Evolutionary conservation across 1,140 invertebrate genomes (phyloP), one percentile per base, ranked within the genome.

Genomic region (Aphelenchoides fujianensis): DNA sequence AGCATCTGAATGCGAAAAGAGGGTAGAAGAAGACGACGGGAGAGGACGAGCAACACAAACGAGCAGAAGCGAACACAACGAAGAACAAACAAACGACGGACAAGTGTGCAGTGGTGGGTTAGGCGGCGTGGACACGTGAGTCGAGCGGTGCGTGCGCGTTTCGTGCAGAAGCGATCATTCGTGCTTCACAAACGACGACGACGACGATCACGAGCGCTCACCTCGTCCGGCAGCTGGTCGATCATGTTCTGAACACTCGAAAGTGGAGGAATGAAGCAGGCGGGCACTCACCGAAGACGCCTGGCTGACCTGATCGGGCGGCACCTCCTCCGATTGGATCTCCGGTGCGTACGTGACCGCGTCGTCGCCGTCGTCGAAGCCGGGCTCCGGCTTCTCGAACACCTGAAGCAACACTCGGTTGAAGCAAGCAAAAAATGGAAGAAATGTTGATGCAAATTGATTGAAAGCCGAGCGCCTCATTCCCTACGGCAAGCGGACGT

Each of bases 251-350:
- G n/a, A n/a, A n/a, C n/a, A n/a, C n/a, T n/a, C n/a, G n/a, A n/a
- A n/a, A n/a, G n/a, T n/a, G n/a, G n/a, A n/a, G n/a, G n/a, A n/a
- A n/a, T n/a, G n/a, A n/a, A n/a, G n/a, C n/a, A n/a, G n/a, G n/a
- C n/a, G n/a, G n/a, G n/a, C n/a, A n/a, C n/a, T n/a, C n/a, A n/a
- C n/a, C 27, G 55, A 78, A 32, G 79, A 84, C 31, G 64, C 64
- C 62, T 83, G 81, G 55, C 81, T 83, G 62, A 82, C 54, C 53
- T 82, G 81, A 66, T 82, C 80, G 3, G 80, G 80, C 31, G 80
- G 80, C 36, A 82, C 82, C 61, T 82, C 80, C 2, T 83, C 66
- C 12, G 79, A 75, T 41, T 82, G 80, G 62, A 82, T 82, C 66
- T 82, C 80, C 1, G 80, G 80, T 5, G 80, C 80, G 59, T 79